Conservation (phyloP, 2,888 invertebrate species). For the Leptopterna dolabrata region DNA sequence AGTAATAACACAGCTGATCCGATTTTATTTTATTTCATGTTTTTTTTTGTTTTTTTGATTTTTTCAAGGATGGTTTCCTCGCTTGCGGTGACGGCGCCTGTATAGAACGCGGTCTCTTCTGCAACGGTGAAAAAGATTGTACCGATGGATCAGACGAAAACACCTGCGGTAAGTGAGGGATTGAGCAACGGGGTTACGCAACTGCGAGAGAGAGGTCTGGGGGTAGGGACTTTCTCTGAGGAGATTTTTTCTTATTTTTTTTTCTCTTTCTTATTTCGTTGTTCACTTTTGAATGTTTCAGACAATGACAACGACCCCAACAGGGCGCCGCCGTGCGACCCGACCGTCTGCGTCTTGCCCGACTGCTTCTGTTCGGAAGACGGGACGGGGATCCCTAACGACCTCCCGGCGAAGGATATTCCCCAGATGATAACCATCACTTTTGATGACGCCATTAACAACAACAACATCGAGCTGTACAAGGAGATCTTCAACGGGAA, state of each 20-base stretch:
- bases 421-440: slow-evolving; percentile 96
- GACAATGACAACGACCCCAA: slow-evolving; percentile 95
- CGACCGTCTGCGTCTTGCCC: slow-evolving; percentile 85
- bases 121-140: slow-evolving; percentile 92
- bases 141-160: slow-evolving; percentile 90
- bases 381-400: slow-evolving; percentile 87
- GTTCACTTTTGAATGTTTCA: slow-evolving; percentile 66
- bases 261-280: not conserved
- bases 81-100: slow-evolving; percentile 90
- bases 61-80: slow-evolving; percentile 78
- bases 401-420: slow-evolving; percentile 84
- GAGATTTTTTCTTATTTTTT: no score
- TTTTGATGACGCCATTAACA: slow-evolving; percentile 94
- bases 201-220: slow-evolving; percentile 12
- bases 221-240: slow-evolving; percentile 16
- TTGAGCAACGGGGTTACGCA: slow-evolving; percentile 29
- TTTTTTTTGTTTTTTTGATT: no score
- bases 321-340: slow-evolving; percentile 90
- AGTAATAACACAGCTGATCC: no score
- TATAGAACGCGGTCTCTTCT: slow-evolving; percentile 90
- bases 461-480: slow-evolving; percentile 93
- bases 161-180: slow-evolving; percentile 80
- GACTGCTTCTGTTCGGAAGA: slow-evolving; percentile 96
- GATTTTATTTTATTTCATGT: no score
- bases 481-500: slow-evolving; percentile 91